Evolutionary conservation across 2,888 invertebrate genomes (phyloP).

Genomic region (Iselma pallidipennis): DNA sequence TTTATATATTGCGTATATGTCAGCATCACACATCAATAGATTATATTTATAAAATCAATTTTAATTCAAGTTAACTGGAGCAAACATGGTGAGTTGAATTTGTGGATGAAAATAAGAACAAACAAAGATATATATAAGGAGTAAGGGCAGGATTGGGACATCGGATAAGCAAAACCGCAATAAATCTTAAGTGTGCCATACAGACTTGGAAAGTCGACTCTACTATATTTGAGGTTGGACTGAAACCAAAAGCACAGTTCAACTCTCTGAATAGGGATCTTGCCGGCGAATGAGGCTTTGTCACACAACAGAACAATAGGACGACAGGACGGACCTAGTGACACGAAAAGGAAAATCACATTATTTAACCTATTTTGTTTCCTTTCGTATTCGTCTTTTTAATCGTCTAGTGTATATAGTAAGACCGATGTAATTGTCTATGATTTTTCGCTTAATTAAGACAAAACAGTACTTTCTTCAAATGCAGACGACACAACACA

Average conservation of each 20-base stretch:
- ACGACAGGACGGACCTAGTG: constrained; percentile 26
- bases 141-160: constrained; percentile 30
- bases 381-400: constrained; percentile 20
- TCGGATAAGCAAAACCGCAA: constrained; percentile 41
- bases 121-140: constrained; percentile 25
- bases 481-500: constrained; percentile 1
- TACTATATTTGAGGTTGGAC: constrained; percentile 26
- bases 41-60: constrained; percentile 3
- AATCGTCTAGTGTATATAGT: neutral
- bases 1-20: neutral
- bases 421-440: constrained; percentile 22
- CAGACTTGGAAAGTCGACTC: constrained; percentile 33
- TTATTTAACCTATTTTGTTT: constrained; percentile 33
- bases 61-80: constrained; percentile 2
- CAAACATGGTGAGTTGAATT: constrained; percentile 23
- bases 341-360: constrained; percentile 28
- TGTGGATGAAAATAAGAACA: constrained; percentile 25
- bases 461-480: constrained; percentile 17
- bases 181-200: constrained; percentile 36
- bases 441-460: constrained; percentile 30
- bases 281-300: constrained; percentile 31
- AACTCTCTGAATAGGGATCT: constrained; percentile 17
- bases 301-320: constrained; percentile 35
- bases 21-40: neutral
- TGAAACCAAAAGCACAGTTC: constrained; percentile 27